Base-by-base conservation (phyloP, 2,797 vertebrate genomes). In the Eremophila alpestris region DNA sequence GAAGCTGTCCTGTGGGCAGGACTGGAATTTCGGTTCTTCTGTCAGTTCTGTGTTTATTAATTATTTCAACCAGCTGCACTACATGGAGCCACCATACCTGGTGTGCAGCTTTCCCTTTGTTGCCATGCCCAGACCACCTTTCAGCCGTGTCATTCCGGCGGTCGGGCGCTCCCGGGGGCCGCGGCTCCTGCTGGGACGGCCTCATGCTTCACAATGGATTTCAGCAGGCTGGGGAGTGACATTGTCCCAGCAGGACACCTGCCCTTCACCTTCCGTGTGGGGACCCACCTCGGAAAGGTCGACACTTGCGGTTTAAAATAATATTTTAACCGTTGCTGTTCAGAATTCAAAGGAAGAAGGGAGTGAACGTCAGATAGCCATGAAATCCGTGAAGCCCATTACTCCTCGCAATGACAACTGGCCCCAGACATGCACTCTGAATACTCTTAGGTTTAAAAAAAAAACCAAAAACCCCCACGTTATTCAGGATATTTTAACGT, bases 161-260 rank as follows among this genome's bases (percentile, higher is more conserved):
- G 78, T 17, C 5, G 84, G 80, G 58, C 93, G 9, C 87, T 60
- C 88, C 88, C 36, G 24, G 96, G 96, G 69, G 71, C 60, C 6
- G 0, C 12, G 11, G 70, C 48, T 89, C 93, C 7, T 90, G 91
- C 95, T 97, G 91, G 81, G 87, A 89, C 51, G 88, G 30, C 58
- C 54, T 90, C 89, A 78, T 68, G 60, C 90, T 96, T 91, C 82
- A 95, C 92, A 93, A 75, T 95, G 91, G 94, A 95, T 97, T 95
- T 59, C 96, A 84, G 91, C 78, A 54, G 69, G 90, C 76, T 22
- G 52, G 95, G 96, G 90, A 91, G 55, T 96, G 94, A 92, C 96
- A 96, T 97, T 97, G 97, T 95, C 97, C 51, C 96, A 97, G 95
- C 95, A 80, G 96, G 97, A 95, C 38, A 81, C 80, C 95, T 69